Base-by-base conservation (phyloP, 2,113 vertebrate genomes). In the cat (Felis catus) region DNA sequence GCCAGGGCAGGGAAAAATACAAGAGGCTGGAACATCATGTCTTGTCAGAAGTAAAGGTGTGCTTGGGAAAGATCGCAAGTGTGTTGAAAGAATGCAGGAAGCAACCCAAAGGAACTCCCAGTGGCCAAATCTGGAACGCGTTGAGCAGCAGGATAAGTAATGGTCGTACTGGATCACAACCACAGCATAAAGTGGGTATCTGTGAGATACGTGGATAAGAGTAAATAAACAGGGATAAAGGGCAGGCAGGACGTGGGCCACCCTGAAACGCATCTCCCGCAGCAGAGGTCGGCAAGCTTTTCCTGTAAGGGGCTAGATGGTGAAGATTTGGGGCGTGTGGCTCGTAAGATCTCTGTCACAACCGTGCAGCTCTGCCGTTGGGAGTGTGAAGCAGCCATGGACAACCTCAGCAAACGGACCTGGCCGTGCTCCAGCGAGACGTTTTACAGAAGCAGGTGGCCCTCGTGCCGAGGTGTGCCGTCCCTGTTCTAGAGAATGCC, bases 161-260 rank as follows among this genome's bases (percentile, higher is more conserved):
- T 73, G 27, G 23, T 18, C 48, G 4, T 48, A 36, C 10, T 41
- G 29, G 31, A 7, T 92, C 53, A n/a, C 5, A 71, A 15, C 29
- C 18, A 14, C 10, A 25, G 12, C 80, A 3, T 86, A 12, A 61
- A 55, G 21, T 21, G 55, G 39, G 4, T 25, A 12, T 18, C 4
- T 45, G 0, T 33, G 71, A 39, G 76, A 68, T 58, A 48, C 7
- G 2, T 19, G 4, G 55, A 36, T 27, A 2, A 2, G 68, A 41
- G 18, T 66, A 31, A 65, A 33, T 41, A 25, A 63, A 19, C 4
- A 31, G 58, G 41, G 41, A 41, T 31, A 41, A 71, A 16, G 48
- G 58, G 13, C 21, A 23, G 33, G 78, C 36, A 66, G n/a, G 1
- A 1, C 3, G 0, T 13, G 65, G 68, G 9, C 13, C 39, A 1